These are phyloP conservation scores for Pantherophis guttatus DNA, from an alignment of 2,113 vertebrate genomes.

Conservation along the genomic window DNA sequence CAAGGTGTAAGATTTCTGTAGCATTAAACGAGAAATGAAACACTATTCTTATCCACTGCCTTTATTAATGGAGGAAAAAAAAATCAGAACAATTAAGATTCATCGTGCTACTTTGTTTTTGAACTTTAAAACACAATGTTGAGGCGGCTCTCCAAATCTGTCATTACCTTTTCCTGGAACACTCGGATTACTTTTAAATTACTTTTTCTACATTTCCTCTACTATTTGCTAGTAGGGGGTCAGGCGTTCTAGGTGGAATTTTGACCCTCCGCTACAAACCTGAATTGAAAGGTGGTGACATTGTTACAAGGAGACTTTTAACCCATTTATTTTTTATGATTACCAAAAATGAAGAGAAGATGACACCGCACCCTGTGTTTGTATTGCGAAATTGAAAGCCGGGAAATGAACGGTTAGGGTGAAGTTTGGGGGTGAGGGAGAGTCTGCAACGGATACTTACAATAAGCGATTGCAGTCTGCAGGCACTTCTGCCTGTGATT, in stretches of 20 bases:
- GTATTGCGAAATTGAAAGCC: background rate
- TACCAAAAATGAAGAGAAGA: background rate
- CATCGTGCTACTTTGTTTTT: background rate
- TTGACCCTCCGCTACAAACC: background rate
- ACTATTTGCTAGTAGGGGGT: background rate
- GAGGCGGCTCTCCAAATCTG: background rate
- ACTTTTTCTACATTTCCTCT: background rate
- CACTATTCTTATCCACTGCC: no score
- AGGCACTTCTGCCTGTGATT: background rate
- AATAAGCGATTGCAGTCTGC: background rate
- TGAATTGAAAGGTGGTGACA: background rate
- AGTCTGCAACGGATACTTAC: no score
- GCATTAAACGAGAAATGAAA: background rate
- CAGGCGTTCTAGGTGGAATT: background rate
- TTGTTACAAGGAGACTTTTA: constrained; percentile 8
- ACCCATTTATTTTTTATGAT: constrained; percentile 24
- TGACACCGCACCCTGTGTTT: background rate
- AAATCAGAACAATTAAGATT: background rate
- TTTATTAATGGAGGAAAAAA: background rate
- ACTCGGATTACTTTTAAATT: constrained; percentile 18
- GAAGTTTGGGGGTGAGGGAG: no score
- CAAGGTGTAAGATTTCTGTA: background rate
- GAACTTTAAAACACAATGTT: background rate
- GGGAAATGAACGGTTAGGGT: background rate
- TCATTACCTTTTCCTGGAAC: background rate